These are phyloP conservation scores for Odobenus rosmarus DNA, from an alignment of 2,113 vertebrate species.

Conservation along the genomic window DNA sequence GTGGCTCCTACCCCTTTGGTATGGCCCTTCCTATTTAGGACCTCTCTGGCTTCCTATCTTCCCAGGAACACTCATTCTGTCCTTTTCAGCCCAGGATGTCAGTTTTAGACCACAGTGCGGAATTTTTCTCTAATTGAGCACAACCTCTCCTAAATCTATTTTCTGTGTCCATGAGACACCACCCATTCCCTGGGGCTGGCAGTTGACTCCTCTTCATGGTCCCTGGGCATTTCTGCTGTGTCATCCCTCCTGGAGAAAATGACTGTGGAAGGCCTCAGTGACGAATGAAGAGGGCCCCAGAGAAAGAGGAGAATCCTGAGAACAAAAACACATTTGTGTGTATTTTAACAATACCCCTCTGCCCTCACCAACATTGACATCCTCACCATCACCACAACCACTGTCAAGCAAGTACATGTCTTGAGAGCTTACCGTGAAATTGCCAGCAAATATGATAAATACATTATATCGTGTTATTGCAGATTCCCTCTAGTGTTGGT, in stretches of 20 bases:
- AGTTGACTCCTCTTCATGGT: fast-evolving
- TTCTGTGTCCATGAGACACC: neutral
- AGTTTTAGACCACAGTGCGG: neutral
- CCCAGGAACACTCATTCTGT: neutral
- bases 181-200: neutral
- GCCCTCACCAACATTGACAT: neutral
- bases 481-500: neutral
- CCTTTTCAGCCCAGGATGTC: neutral
- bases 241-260: neutral
- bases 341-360: fast-evolving
- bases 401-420: neutral
- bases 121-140: neutral
- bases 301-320: neutral
- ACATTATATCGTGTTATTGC: neutral
- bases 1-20: neutral
- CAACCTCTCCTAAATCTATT: neutral
- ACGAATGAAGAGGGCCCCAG: neutral
- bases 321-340: neutral
- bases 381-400: neutral
- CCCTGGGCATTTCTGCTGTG: neutral
- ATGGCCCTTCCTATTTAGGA: neutral
- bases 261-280: neutral
- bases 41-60: neutral
- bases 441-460: neutral
- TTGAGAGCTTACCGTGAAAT: neutral